Evolutionary conservation across 2,888 invertebrate genomes (phyloP).

Genomic region (Leptinotarsa haldemani): DNA sequence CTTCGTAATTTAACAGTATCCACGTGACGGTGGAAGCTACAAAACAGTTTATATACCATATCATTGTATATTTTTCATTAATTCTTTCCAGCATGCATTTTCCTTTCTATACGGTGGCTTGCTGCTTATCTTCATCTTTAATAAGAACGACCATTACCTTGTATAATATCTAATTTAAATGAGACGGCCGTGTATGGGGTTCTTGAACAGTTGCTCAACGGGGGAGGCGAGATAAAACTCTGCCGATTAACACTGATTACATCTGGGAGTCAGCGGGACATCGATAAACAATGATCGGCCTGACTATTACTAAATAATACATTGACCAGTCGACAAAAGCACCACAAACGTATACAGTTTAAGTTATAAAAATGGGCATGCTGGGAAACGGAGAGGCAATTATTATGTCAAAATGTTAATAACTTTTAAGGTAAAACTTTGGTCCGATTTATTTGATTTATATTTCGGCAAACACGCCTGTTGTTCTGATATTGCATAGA

Average conservation of each 20-base stretch:
- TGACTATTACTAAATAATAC: conserved; percentile 63
- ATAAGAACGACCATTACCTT: conserved; percentile 56
- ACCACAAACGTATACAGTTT: conserved; percentile 25
- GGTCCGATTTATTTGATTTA: conserved; percentile 19
- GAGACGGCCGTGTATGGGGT: conserved; percentile 47
- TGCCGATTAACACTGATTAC: conserved; percentile 64
- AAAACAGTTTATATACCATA: not conserved
- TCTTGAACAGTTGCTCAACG: conserved; percentile 54
- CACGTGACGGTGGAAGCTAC: too few relatives aligned
- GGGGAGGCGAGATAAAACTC: conserved; percentile 62
- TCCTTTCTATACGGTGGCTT: conserved; percentile 50
- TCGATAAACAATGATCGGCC: conserved; percentile 63
- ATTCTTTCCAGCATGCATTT: conserved; percentile 22
- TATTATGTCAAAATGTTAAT: conserved; percentile 56
- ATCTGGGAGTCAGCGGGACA: conserved; percentile 61
- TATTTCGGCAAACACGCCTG: conserved; percentile 13
- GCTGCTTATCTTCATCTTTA: conserved; percentile 56
- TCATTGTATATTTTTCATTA: not conserved
- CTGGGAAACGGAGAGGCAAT: conserved; percentile 45
- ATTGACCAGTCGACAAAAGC: conserved; percentile 40
- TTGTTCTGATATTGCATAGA: not conserved
- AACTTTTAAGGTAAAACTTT: conserved; percentile 19
- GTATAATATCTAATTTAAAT: conserved; percentile 57
- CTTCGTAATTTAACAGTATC: too few relatives aligned
- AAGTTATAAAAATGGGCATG: conserved; percentile 30